Evolutionary conservation across 2,888 invertebrate genomes (phyloP), one percentile per base, ranked within the genome.

Genomic region (Melitaea athalia): DNA sequence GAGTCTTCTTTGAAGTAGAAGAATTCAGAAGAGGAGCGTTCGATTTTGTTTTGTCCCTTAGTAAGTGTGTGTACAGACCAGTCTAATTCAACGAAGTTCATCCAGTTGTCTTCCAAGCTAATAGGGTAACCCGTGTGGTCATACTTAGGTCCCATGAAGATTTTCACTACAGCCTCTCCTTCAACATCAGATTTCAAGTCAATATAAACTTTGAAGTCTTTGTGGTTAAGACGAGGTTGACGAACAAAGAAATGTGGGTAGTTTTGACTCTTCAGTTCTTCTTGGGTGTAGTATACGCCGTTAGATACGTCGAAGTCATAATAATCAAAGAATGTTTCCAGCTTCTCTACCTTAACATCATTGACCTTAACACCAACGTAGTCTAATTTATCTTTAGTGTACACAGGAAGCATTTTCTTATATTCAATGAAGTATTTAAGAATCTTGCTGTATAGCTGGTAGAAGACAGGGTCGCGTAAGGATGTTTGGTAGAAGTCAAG

Each of bases 391-490:
- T 94, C 89, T 68, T 92, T 83, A 63, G 90, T 92, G 89, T 96
- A 95, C 0, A 94, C 92, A 8, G 89, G 83, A 63, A 95, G 81
- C 77, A 92, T 91, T 73, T 92, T 81, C 81, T 95, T 95, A 92
- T 94, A 95, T 71, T 94, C 93, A 77, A 92, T 86, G 84, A 94
- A 93, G 78, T 92, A 93, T 64, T 91, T 83, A 64, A 94, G 74
- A 77, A 95, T 91, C 76, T 94, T 94, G 85, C 94, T 94, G 87
- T 94, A 95, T 65, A 96, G 85, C 72, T 94, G 94, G 85, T 94
- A 96, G 94, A 95, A 95, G 47, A 94, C 93, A 17, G 96, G 96
- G 83, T 96, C 96, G 73, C 96, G 94, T 76, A 95, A 82, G 72
- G 94, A 93, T 8, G 95, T 95, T 78, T 94, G 93, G 80, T 93